Evolutionary conservation across 2,888 invertebrate species (phyloP).

Genomic region (Polia nebulosa): DNA sequence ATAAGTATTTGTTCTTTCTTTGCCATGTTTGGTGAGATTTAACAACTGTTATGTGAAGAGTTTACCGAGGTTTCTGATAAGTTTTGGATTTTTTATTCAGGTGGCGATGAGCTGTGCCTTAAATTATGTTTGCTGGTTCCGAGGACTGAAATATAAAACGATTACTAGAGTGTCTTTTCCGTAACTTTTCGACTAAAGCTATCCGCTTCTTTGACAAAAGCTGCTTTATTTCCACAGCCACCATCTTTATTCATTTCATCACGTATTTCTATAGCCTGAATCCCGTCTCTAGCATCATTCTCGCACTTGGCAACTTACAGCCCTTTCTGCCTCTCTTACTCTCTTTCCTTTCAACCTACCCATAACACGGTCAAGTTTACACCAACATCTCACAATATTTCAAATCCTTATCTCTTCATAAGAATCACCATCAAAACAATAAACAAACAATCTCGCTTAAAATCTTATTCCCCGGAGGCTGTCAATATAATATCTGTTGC

Average conservation of each 20-base stretch:
- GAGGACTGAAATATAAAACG: no score
- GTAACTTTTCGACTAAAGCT: neutral
- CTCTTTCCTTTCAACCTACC: neutral
- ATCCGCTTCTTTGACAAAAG: no score
- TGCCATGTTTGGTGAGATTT: neutral
- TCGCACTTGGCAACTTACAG: neutral
- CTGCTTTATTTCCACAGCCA: no score
- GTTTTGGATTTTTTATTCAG: neutral
- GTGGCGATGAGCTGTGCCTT: no score
- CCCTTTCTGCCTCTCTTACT: neutral
- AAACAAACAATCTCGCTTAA: slow-evolving; percentile 20
- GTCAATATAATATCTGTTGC: slow-evolving; percentile 65
- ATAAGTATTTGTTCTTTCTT: slow-evolving; percentile 3
- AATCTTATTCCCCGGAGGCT: slow-evolving; percentile 48
- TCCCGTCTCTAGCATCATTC: neutral
- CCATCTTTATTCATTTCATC: no score
- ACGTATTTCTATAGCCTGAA: neutral
- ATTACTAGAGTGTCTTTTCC: no score
- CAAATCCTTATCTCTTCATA: neutral
- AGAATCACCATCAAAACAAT: slow-evolving; percentile 11
- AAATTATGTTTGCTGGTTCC: no score
- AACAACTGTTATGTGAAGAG: neutral
- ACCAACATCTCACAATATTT: neutral
- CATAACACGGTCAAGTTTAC: neutral
- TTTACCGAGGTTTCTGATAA: neutral